Base-by-base conservation (phyloP, 2,797 vertebrate genomes). In the Spatula clypeata region DNA sequence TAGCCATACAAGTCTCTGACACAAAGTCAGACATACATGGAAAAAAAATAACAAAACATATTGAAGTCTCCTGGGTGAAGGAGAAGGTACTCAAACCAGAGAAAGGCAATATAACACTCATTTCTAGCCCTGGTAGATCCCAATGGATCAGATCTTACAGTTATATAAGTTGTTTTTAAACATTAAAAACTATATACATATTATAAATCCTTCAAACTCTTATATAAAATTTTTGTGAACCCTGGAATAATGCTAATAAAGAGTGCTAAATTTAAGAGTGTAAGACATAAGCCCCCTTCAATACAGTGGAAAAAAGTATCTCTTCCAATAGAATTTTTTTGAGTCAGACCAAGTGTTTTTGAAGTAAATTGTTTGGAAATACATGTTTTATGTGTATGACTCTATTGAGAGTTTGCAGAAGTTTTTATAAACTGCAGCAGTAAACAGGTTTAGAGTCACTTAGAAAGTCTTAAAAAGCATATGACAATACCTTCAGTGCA, bases 311-410 rank as follows among this genome's bases (percentile, higher is more conserved):
- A 44, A 57, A 36, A 80, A 83, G 29, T 0, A 58, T 26, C 49
- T 82, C 53, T 85, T 88, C 32, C 36, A 74, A 64, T 66, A 82
- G 45, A 45, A 87, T 81, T 93, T 45, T 34, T 70, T 49, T 73
- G 49, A 23, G 19, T 62, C 53, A 85, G 34, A 15, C 27, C 57
- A 89, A 86, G 64, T 84, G 94, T 69, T 91, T 89, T 87, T 74
- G 21, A 86, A 91, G 55, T 4, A 64, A 91, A 23, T 44, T 82
- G n/a, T 76, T 71, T 36, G 13, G 21, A 94, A 86, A 89, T 66
- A 84, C 29, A 51, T 4, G 13, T 31, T 26, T 62, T 71, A 77
- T 1, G 1, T 24, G 12, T 53, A 82, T 8, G 1, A 87, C 44
- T 31, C 84, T 74, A 80, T 23, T 53, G n/a, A 80, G 79, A 85